Evolutionary conservation across 2,113 vertebrate genomes (phyloP).

Genomic region (Eretmochelys imbricata): DNA sequence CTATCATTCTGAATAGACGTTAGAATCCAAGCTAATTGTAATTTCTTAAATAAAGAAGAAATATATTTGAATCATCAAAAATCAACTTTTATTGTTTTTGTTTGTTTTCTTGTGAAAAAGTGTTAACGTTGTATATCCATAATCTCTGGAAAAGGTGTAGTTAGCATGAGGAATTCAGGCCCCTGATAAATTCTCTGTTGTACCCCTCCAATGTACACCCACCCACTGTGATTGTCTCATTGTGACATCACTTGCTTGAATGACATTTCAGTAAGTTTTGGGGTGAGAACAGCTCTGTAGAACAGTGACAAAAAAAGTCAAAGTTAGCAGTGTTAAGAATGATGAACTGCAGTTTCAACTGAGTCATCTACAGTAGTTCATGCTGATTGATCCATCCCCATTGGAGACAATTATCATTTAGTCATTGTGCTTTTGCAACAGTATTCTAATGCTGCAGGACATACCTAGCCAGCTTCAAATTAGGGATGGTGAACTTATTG

Average conservation of each 20-base stretch:
- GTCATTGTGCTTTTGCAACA: slow-evolving; percentile 65
- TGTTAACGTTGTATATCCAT: background rate
- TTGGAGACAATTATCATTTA: slow-evolving; percentile 69
- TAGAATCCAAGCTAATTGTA: slow-evolving; percentile 79
- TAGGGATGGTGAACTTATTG: slow-evolving; percentile 58
- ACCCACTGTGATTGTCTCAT: background rate
- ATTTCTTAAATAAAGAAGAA: slow-evolving; percentile 76
- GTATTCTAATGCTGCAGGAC: slow-evolving; percentile 45
- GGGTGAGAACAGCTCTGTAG: background rate
- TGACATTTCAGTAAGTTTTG: background rate
- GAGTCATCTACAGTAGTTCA: slow-evolving; percentile 32
- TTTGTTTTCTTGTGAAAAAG: background rate
- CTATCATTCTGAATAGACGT: slow-evolving; percentile 77
- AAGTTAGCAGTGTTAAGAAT: slow-evolving; percentile 1
- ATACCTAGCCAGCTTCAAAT: slow-evolving; percentile 37
- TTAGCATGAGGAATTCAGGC: background rate
- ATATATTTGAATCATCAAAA: slow-evolving; percentile 55
- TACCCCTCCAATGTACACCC: too few species aligned
- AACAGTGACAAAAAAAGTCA: background rate
- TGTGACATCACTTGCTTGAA: background rate
- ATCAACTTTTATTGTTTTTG: background rate
- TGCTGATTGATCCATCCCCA: slow-evolving; percentile 39
- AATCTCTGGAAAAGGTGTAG: slow-evolving; percentile 19
- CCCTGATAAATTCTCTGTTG: background rate
- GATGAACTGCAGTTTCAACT: slow-evolving; percentile 19